Base-by-base conservation (phyloP, 23 tunicate species). In the Ciona savignyi region DNA sequence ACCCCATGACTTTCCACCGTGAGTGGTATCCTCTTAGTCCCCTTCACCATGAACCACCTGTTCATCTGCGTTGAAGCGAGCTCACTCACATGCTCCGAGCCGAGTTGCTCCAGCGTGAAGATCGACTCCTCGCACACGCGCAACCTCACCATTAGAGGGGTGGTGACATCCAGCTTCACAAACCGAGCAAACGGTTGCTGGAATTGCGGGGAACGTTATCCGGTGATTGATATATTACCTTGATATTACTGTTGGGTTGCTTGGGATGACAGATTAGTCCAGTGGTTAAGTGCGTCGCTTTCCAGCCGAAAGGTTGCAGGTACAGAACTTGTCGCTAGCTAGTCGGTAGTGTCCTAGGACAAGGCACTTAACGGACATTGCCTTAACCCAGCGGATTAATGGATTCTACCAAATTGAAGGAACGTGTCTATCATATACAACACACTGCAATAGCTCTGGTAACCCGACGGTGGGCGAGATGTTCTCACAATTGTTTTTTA, bases 161-260 rank as follows among this genome's bases (percentile, higher is more conserved):
- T 83, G 3, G 76, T 75, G 30, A 83, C 81, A 75, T 83, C 81
- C 19, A 33, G 6, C 61, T 75, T 83, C n/a, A 27, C 49, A 32
- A 83, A 75, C 21, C 88, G 75, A 9, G 76, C 42, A 34, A 51
- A 24, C 25, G 24, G 42, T 15, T 60, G 25, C 88, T 83, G 76
- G 2, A 69, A 9, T 63, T 49, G 61, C 61, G 20, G 20, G 15
- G 15, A n/a, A 11, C 20, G 20, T 11, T 11, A 49, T 49, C 61
- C 20, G 15, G 61, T 49, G 15, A 11, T 49, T 11, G 20, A 49
- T 49, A 49, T 11, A 49, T 15, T n/a, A n/a, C n/a, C n/a, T n/a
- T n/a, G n/a, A n/a, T n/a, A n/a, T n/a, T n/a, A n/a, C n/a, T n/a
- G n/a, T n/a, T n/a, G n/a, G n/a, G n/a, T n/a, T n/a, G n/a, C n/a